Base-by-base conservation (phyloP, 2,113 vertebrate genomes). In the Gallinago media region DNA sequence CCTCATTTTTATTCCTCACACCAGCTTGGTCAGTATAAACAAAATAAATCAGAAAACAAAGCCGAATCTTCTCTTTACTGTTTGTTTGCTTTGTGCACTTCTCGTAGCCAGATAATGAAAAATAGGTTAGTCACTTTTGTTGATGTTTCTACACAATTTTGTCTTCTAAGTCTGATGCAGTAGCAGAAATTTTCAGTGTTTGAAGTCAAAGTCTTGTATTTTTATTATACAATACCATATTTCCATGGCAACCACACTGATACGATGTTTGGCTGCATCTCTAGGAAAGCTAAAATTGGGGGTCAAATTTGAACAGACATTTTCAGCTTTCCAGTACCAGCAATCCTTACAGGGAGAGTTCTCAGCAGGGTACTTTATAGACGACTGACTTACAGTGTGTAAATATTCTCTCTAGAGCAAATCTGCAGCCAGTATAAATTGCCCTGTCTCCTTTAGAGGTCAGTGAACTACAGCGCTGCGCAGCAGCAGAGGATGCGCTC, bases 301-400 rank as follows among this genome's bases (percentile, higher is more conserved):
- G 66, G 78, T 85, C 71, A 83, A 65, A 93, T 95, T 77, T 94
- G 72, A 93, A 85, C 46, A 80, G 75, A 86, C n/a, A 61, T 94
- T 93, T 96, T 88, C 70, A 84, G 27, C 59, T 92, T 93, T 86
- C 56, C 61, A 65, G 22, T 58, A 80, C 21, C 25, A 59, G 54
- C 76, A 90, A 84, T 80, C 36, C 76, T 88, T 71, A 88, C 29
- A 83, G 61, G 72, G 50, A 87, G 32, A 54, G 29, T 70, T 70
- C 52, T 93, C 90, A 90, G 75, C 46, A 77, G 42, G 29, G 46
- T 63, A 62, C 46, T 66, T 93, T 56, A 36, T 40, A 78, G 66
- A 36, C 0, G 1, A 59, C 74, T 71, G 67, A 59, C 23, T 61
- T 78, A 40, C 11, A 77, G 19, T 56, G 25, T 32, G 47, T 67